Base-by-base conservation (phyloP, 2,797 vertebrate genomes). In the Tinamus major region DNA sequence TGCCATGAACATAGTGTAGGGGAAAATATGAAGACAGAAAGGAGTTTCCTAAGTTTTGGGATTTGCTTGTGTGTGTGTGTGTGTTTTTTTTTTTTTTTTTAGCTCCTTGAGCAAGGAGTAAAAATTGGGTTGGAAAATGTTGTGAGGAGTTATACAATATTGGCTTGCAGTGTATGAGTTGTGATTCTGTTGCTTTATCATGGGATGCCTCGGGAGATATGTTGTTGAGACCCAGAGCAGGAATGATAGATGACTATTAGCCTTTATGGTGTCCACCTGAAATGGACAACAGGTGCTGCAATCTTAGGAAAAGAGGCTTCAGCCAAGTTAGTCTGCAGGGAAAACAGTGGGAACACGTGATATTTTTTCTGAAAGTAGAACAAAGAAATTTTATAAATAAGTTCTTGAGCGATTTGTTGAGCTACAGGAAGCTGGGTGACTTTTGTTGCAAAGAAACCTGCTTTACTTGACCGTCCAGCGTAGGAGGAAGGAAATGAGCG, bases 361-460 rank as follows among this genome's bases (percentile, higher is more conserved):
- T 94, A 69, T 82, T 82, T 70, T 94, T 84, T 84, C 59, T 21
- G 84, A 84, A 64, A 90, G 70, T 46, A 79, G 71, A 87, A 70
- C 10, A 56, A 79, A 74, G 11, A 33, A 76, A 37, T 6, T 79
- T 90, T 81, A 27, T 94, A 85, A 90, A 63, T 76, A 85, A 76
- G 75, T 74, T 61, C 41, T n/a, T 48, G 26, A 27, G 78, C 67
- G 86, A 18, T 26, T 76, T 90, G 67, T 46, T 62, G 89, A 69
- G 29, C 51, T 90, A 70, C 41, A 48, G 59, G 79, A 90, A 82
- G 42, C 39, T 21, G 49, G 15, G 55, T 81, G 63, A 42, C 51
- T 93, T 79, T 42, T 90, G 37, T 41, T 62, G 84, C 78, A 80
- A 68, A 75, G 55, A 53, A 59, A 24, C 75, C 86, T 63, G 17